These are phyloP conservation scores for Ochlodes sylvanus DNA, from an alignment of 2,888 invertebrate genomes.

Conservation along the genomic window DNA sequence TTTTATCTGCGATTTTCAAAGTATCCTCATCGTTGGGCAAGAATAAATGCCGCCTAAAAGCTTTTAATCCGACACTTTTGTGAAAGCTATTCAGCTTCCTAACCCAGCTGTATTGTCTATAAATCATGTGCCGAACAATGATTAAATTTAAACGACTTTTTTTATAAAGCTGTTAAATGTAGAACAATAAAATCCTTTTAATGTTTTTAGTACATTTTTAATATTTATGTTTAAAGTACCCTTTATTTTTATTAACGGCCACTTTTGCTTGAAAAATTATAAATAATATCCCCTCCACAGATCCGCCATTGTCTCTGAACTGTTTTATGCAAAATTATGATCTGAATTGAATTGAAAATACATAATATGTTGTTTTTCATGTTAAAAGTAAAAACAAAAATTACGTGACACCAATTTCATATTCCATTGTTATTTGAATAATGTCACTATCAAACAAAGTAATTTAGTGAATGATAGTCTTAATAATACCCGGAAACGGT, in stretches of 20 bases:
- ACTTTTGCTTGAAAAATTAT: conserved; percentile 73
- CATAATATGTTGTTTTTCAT: background rate
- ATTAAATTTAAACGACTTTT: conserved; percentile 71
- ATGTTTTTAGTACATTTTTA: conserved; percentile 75
- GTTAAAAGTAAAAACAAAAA: background rate
- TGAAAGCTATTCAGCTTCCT: conserved; percentile 43
- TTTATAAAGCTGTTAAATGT: conserved; percentile 76
- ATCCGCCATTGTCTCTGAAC: conserved; percentile 67
- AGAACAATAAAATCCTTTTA: conserved; percentile 76
- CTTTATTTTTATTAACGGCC: conserved; percentile 81
- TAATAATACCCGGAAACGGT: conserved; percentile 13
- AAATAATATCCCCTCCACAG: conserved; percentile 71
- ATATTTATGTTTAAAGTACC: conserved; percentile 73
- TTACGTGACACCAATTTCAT: background rate
- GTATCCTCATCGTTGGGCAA: conserved; percentile 13
- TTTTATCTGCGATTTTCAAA: conserved; percentile 28
- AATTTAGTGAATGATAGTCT: conserved; percentile 4
- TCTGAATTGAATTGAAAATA: conserved; percentile 7
- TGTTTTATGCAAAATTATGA: conserved; percentile 39
- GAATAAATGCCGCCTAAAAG: conserved; percentile 26
- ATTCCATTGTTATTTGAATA: background rate
- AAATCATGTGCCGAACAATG: conserved; percentile 70
- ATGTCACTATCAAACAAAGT: background rate
- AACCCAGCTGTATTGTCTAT: conserved; percentile 52
- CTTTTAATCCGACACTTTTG: conserved; percentile 36